Evolutionary conservation across 2,797 vertebrate species (phyloP), one percentile per base, ranked within the genome.

Genomic region (Decapterus maruadsi): DNA sequence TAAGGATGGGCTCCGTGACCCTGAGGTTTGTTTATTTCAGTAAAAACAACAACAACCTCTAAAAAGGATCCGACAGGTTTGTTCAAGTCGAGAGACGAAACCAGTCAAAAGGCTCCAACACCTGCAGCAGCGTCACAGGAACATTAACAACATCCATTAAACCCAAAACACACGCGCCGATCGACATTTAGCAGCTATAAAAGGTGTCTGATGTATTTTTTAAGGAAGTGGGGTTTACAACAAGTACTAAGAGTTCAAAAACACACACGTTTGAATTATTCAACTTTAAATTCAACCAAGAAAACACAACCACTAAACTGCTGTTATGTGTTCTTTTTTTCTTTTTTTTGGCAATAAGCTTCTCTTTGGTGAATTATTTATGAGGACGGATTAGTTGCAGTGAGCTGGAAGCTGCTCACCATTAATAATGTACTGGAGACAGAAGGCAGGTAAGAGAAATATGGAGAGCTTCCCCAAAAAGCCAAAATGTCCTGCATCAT

Each of bases 351-450:
- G 42, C 26, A 40, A 31, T 8, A 13, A 19, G 29, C 51, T 26
- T 75, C 51, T 20, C 2, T 48, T n/a, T 61, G 50, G 26, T 71
- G 50, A 77, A 69, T 64, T 43, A 59, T 72, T 68, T 4, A 81
- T 73, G 29, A 60, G 53, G 59, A 26, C 14, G 50, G 26, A 43
- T 65, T 43, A 53, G 17, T 50, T 50, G 51, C 16, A 46, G 45
- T 0, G 4, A n/a, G 57, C 71, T 38, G 68, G 64, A 68, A 53
- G 79, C 64, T 64, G 3, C 51, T 68, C 29, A 9, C 16, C 54
- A 60, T 72, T 42, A 77, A 77, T 81, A 72, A 81, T 72, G 68
- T 36, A 71, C n/a, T 55, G 4, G 8, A 43, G 54, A 38, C 65
- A 59, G 45, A 36, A 60, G 50, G 34, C 26, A 80, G 78, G 56